Evolutionary conservation across 2,797 vertebrate genomes (phyloP).

Genomic region (Pseudomugil tenellus): DNA sequence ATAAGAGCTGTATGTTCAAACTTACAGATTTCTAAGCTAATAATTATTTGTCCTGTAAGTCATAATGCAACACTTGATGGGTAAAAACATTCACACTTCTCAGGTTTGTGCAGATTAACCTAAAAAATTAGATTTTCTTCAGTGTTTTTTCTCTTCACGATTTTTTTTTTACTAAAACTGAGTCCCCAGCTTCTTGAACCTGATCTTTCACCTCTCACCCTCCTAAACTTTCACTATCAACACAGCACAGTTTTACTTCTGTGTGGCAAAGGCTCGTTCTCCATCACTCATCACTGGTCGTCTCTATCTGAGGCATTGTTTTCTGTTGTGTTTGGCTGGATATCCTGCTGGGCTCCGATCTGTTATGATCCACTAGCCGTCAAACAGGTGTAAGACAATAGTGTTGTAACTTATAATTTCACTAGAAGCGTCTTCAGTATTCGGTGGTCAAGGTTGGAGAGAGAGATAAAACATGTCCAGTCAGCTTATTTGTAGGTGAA

Average conservation of each 20-base stretch:
- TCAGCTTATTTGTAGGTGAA: constrained; percentile 32
- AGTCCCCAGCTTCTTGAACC: background rate
- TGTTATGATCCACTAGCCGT: constrained; percentile 61
- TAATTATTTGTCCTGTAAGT: background rate
- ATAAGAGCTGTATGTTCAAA: background rate
- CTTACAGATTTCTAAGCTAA: background rate
- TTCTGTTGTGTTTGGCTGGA: constrained; percentile 45
- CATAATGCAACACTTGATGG: background rate
- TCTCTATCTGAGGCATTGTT: constrained; percentile 13
- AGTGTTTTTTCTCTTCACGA: no score
- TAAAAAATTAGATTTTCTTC: background rate
- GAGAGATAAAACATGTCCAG: constrained; percentile 11
- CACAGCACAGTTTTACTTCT: constrained; percentile 49
- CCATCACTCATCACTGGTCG: constrained; percentile 6
- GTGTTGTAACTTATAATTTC: constrained; percentile 37
- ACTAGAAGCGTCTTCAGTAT: background rate
- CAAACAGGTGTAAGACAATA: constrained; percentile 41
- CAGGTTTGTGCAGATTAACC: background rate
- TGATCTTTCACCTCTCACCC: constrained; percentile 60
- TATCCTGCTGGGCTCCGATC: constrained; percentile 31
- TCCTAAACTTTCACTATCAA: constrained; percentile 71
- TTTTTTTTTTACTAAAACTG: background rate
- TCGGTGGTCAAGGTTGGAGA: constrained; percentile 1
- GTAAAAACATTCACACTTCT: background rate
- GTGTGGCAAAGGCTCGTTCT: constrained; percentile 28